Percentiles rank a stretch among this genome's conserved stretches.
Evolutionary conservation across 2,113 vertebrate genomes (phyloP).

Genomic region (Apteryx mantelli): DNA sequence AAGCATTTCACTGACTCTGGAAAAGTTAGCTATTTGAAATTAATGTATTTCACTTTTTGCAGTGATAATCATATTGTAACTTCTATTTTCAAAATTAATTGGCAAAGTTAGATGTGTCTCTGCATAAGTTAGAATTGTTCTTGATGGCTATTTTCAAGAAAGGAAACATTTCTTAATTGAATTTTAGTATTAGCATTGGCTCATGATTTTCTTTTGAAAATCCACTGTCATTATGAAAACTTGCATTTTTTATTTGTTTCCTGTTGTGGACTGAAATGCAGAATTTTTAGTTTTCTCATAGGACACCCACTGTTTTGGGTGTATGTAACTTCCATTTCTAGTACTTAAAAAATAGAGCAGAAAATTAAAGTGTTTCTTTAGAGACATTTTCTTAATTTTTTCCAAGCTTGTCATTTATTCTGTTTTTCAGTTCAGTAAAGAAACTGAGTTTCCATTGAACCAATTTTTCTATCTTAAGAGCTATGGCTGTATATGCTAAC

Average conservation of each 20-base stretch:
- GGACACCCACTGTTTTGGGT: background rate
- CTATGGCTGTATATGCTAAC: background rate
- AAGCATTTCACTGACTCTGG: background rate
- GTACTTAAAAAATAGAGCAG: background rate
- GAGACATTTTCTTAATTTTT: background rate
- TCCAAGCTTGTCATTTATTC: background rate
- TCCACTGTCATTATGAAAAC: background rate
- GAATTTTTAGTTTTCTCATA: background rate
- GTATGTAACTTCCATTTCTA: background rate
- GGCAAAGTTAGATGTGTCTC: background rate
- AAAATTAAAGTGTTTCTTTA: background rate
- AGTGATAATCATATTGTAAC: background rate
- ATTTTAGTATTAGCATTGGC: background rate
- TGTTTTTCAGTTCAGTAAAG: background rate
- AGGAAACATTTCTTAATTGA: background rate
- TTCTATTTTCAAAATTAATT: background rate
- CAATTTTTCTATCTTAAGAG: background rate
- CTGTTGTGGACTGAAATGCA: background rate
- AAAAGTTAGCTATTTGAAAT: background rate
- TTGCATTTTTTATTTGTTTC: background rate
- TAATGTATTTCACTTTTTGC: background rate
- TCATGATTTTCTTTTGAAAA: background rate
- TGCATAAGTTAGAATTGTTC: background rate
- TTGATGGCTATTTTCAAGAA: background rate
- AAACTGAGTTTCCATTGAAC: background rate